Conservation (phyloP, 2,113 vertebrate genomes). For the Pseudopodoces humilis region DNA sequence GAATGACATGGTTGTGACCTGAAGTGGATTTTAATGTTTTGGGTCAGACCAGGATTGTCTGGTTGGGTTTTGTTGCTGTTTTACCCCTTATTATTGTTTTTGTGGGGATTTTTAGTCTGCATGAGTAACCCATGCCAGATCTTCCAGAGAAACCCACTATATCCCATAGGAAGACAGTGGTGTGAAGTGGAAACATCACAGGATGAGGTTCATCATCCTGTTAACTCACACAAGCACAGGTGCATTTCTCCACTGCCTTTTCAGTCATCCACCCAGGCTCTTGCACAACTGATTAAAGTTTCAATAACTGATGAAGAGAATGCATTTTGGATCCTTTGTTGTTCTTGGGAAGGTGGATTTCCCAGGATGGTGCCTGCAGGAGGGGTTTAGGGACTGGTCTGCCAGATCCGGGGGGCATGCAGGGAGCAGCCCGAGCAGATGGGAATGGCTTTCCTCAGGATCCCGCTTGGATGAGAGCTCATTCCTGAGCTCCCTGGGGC, state of each 20-base stretch:
- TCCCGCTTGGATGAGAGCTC: background rate
- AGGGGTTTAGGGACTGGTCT: background rate
- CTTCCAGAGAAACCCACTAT: background rate
- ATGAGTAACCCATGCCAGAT: background rate
- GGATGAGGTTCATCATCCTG: background rate
- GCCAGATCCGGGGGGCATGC: fast-evolving
- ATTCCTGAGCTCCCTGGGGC: background rate
- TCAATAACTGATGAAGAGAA: background rate
- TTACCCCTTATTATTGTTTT: background rate
- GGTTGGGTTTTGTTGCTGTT: background rate
- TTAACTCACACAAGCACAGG: background rate
- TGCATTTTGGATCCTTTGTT: background rate
- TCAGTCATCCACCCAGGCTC: background rate
- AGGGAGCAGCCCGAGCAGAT: background rate
- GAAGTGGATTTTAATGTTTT: background rate
- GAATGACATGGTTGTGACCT: background rate
- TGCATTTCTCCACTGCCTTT: background rate
- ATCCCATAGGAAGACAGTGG: background rate
- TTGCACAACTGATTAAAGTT: background rate
- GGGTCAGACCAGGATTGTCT: background rate
- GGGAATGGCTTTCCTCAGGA: background rate
- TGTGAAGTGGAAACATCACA: background rate
- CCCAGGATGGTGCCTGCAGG: background rate
- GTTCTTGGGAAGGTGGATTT: background rate
- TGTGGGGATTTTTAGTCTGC: background rate